Percentiles rank a stretch among this genome's conserved stretches.
These are phyloP conservation scores for Carassius gibelio DNA, from an alignment of 2,113 vertebrate species.

Conservation along the genomic window DNA sequence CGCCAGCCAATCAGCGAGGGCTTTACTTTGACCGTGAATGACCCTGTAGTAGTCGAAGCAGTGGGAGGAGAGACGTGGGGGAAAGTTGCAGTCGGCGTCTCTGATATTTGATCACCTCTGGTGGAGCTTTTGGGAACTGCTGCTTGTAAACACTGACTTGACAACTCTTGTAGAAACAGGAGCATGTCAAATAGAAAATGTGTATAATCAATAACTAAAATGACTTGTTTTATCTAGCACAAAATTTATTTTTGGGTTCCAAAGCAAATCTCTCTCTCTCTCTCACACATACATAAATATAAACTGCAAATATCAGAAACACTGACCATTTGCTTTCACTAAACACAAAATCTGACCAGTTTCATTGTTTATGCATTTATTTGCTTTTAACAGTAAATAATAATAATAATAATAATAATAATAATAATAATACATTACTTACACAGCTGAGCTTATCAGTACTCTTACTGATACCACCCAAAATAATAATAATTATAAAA, in stretches of 20 bases:
- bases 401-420: too few species aligned
- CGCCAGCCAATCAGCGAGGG: conserved; percentile 73
- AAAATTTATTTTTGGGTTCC: background rate
- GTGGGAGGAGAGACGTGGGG: conserved; percentile 42
- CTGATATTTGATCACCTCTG: conserved; percentile 61
- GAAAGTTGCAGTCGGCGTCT: conserved; percentile 28
- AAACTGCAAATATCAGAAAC: background rate
- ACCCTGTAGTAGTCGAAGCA: conserved; percentile 44
- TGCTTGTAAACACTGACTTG: background rate
- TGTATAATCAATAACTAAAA: background rate
- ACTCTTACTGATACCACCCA: background rate
- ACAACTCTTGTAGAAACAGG: background rate
- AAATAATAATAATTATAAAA: background rate
- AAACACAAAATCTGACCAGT: background rate
- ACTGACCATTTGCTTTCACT: background rate
- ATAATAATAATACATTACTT: conserved; percentile 47
- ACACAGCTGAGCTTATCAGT: conserved; percentile 52
- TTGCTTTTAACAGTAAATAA: conserved; percentile 62
- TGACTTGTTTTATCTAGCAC: background rate
- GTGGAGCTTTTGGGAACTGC: conserved; percentile 51
- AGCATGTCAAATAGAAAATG: background rate
- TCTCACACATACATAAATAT: too few species aligned
- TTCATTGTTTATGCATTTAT: conserved; percentile 55
- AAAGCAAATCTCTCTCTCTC: too few species aligned
- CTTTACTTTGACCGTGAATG: conserved; percentile 69